phyloP scores from a whole-genome alignment of 2,113 vertebrate species.

The Nesogale talazaci region DNA sequence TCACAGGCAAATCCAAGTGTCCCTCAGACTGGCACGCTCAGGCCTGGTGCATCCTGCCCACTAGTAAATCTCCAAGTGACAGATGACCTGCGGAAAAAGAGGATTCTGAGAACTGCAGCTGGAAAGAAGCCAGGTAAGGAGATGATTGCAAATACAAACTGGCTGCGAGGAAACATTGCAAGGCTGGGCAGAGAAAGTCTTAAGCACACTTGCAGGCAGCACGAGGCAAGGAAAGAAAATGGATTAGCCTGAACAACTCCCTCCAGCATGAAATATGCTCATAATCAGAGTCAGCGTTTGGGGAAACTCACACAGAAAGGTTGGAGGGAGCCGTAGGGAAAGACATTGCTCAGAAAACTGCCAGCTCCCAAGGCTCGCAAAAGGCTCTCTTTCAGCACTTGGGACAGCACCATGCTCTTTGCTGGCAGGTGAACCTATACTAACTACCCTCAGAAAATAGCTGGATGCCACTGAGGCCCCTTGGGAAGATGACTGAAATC shows the following conservation, averaged over 20 bases:
- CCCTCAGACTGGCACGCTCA: background rate
- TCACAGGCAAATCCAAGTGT: background rate
- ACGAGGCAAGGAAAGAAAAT: background rate
- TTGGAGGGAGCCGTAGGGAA: conserved; percentile 13
- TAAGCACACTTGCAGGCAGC: background rate
- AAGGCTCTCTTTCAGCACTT: background rate
- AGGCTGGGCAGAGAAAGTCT: background rate
- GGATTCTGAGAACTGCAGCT: background rate
- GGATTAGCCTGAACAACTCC: background rate
- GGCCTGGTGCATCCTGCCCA: too few species aligned
- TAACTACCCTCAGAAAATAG: background rate
- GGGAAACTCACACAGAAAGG: background rate
- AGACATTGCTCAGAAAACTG: background rate
- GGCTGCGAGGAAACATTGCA: background rate
- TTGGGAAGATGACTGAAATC: background rate
- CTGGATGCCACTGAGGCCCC: background rate
- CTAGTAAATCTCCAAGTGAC: background rate
- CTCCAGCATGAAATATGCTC: conserved; percentile 6
- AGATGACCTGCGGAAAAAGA: background rate
- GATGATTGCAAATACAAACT: background rate
- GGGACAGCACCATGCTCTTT: background rate
- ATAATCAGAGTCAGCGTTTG: background rate
- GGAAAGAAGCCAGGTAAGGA: background rate
- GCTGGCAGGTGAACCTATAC: background rate
- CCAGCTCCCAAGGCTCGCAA: background rate